These are phyloP conservation scores for Cyphomyrus plagiostoma DNA, from an alignment of 2,113 vertebrate species.

Conservation along the genomic window DNA sequence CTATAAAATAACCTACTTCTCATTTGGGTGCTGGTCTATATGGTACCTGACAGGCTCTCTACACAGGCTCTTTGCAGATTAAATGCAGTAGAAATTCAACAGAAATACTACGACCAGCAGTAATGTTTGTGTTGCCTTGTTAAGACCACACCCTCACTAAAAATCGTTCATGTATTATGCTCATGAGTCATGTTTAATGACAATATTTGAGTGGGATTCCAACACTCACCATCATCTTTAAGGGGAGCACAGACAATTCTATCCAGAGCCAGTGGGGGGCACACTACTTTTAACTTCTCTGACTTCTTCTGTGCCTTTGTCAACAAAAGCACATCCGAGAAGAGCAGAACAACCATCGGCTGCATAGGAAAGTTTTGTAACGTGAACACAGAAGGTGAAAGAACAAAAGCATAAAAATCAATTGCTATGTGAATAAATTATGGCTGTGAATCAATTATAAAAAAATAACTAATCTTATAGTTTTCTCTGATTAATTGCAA, in stretches of 20 bases:
- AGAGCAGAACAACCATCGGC: slow-evolving; percentile 70
- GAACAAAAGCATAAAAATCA: not conserved
- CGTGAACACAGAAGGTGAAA: not conserved
- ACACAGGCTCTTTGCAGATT: not conserved
- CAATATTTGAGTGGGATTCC: not conserved
- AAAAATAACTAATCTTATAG: not conserved
- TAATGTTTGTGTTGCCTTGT: not conserved
- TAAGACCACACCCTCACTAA: not conserved
- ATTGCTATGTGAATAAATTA: not conserved
- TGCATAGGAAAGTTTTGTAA: slow-evolving; percentile 29
- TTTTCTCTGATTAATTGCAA: not conserved
- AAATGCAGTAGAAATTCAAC: not conserved
- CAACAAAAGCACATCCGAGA: slow-evolving; percentile 72
- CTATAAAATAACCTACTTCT: not conserved
- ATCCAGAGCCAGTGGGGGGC: slow-evolving; percentile 69
- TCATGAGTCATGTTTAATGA: not conserved
- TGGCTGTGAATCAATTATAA: not conserved
- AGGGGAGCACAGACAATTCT: slow-evolving; percentile 56
- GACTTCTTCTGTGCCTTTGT: slow-evolving; percentile 71
- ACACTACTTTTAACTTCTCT: slow-evolving; percentile 66
- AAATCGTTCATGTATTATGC: not conserved
- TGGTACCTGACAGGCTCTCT: not conserved
- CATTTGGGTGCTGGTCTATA: not conserved
- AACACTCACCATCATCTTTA: slow-evolving; percentile 66
- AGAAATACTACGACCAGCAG: not conserved